Evolutionary conservation across 2,797 vertebrate species (phyloP), one percentile per base, ranked within the genome.

Genomic region (Parauchenoglanis ngamensis): DNA sequence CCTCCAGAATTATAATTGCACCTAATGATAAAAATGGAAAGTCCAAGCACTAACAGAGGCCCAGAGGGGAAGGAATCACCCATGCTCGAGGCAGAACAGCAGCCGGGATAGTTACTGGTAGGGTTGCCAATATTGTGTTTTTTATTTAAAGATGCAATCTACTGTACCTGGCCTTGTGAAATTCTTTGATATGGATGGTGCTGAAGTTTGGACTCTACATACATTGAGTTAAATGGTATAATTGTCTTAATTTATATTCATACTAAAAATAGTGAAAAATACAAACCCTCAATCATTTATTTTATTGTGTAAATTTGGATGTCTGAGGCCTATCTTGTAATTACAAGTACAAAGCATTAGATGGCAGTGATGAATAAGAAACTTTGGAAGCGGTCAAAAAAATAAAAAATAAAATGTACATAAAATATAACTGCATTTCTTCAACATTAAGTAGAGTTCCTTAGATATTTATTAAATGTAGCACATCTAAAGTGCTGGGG

Each of bases 321-420:
- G 1, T 35, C 8, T 12, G 8, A 54, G 19, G 57, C n/a, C 52
- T 57, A 54, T 6, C 7, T 31, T 78, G 49, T 35, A 57, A 28
- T 57, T 40, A 40, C n/a, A 79, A 11, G 3, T 11, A 61, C 10
- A 80, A 80, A 15, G 5, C 78, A 59, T 35, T 80, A 80, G 78
- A 80, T 80, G 35, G 56, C 56, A 80, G 23, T 80, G 61, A 35
- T 15, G 23, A 80, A 25, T 44, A 80, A 40, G 56, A 61, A 61
- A 31, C 3, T 40, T 8, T 59, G 54, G 31, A 13, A 79, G 19
- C 19, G 15, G 12, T 54, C 1, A n/a, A 13, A 52, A 44, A 59
- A 57, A 25, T 19, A 17, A 57, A 57, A 15, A 57, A 57, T 0
- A 21, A 4, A 70, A 40, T 2, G 17, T 21, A 28, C 2, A 75